A percentile compares a stretch with the other conserved stretches of the same genome.
phyloP scores from a whole-genome alignment of 2,797 vertebrate species.

The Sitta carolinensis region DNA sequence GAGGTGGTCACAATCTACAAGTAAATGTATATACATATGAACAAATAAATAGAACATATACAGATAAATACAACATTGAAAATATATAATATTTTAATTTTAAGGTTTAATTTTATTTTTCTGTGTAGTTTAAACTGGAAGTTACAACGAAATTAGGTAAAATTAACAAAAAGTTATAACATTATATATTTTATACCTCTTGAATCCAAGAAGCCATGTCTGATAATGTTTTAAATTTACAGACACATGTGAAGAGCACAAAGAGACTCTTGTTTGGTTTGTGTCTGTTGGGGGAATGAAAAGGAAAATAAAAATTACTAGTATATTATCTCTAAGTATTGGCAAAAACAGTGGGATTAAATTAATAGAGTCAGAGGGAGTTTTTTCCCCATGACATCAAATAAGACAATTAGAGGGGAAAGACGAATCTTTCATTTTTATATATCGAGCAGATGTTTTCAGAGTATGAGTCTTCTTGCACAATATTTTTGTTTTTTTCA shows the following conservation, averaged over 20 bases:
- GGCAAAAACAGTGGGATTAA: not conserved
- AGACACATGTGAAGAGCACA: not conserved
- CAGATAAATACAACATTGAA: not conserved
- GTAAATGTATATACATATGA: not conserved
- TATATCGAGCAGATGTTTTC: not conserved
- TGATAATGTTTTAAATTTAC: not conserved
- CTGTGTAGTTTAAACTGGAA: not conserved
- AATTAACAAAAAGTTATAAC: not conserved
- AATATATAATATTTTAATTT: not conserved
- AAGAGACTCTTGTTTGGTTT: not conserved
- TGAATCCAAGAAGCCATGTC: not conserved
- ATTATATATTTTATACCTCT: not conserved
- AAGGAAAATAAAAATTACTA: not conserved
- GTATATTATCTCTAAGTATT: not conserved
- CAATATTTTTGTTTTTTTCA: not conserved
- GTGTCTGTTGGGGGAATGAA: not conserved
- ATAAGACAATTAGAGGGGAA: not conserved
- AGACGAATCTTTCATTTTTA: not conserved
- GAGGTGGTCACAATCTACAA: not conserved
- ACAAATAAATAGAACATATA: not conserved
- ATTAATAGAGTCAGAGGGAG: not conserved
- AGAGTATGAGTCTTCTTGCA: not conserved
- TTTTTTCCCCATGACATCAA: not conserved
- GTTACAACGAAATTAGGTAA: not conserved
- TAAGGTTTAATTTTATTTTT: not conserved